Evolutionary conservation across 2,797 vertebrate genomes (phyloP).

Genomic region (Melanotaenia maccullochi): DNA sequence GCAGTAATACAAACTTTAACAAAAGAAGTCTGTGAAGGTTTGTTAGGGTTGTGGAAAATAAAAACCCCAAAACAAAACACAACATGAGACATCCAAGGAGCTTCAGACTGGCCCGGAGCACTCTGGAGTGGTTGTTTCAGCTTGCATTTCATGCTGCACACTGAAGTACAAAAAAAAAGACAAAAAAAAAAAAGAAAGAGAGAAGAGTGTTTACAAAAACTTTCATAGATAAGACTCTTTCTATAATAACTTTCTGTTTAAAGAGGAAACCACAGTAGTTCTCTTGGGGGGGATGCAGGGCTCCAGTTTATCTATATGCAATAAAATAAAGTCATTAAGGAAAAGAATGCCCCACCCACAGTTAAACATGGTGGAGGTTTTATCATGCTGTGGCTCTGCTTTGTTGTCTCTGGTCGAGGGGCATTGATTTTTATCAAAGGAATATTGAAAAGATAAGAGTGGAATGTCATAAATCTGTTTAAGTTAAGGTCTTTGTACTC

Average conservation of each 20-base stretch:
- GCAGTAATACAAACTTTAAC: neutral
- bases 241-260: neutral
- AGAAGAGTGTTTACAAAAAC: neutral
- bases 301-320: constrained; percentile 9
- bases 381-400: neutral
- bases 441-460: too few relatives aligned
- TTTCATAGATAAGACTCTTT: neutral
- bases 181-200: neutral
- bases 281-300: neutral
- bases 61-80: too few relatives aligned
- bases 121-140: neutral
- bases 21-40: neutral
- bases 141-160: neutral
- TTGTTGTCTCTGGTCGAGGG: neutral
- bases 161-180: neutral
- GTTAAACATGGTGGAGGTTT: neutral
- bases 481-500: neutral
- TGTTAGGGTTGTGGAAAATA: neutral
- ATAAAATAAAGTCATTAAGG: constrained; percentile 3
- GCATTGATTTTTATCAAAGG: neutral
- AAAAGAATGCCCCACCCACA: neutral
- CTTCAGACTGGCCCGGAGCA: neutral
- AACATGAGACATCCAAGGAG: neutral
- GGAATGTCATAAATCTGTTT: neutral
- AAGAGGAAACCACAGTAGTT: neutral